Percentiles rank a stretch among this genome's conserved stretches.
phyloP scores from a whole-genome alignment of 2,113 vertebrate genomes.

The Emydura subglobosa region DNA sequence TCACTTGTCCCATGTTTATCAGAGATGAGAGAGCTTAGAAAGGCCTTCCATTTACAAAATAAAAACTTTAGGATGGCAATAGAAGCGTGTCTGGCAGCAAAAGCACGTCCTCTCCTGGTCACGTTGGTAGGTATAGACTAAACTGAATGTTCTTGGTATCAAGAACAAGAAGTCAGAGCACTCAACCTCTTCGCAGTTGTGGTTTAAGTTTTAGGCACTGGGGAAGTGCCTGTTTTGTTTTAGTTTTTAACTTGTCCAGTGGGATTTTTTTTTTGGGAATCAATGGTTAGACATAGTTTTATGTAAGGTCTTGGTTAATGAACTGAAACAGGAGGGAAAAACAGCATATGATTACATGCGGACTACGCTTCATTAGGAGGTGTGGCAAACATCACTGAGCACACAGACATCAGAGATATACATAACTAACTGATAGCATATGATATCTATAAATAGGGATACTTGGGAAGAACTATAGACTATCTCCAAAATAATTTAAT shows the following conservation, averaged over 20 bases:
- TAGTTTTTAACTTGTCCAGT: background rate
- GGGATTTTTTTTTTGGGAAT: background rate
- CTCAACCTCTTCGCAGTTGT: background rate
- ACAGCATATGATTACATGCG: background rate
- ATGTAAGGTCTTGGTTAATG: background rate
- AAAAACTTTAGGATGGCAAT: background rate
- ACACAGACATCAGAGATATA: background rate
- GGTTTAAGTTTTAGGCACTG: background rate
- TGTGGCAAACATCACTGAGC: background rate
- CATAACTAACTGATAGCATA: background rate
- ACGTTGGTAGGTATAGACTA: background rate
- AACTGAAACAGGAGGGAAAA: background rate
- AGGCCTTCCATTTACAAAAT: background rate
- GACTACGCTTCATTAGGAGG: background rate
- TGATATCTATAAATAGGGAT: background rate
- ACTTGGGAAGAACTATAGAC: background rate
- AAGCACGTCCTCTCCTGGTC: rapidly evolving
- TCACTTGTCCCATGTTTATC: rapidly evolving
- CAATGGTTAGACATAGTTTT: background rate
- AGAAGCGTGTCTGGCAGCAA: background rate
- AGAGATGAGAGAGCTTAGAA: background rate
- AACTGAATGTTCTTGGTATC: background rate
- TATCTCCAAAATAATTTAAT: background rate
- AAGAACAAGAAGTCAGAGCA: background rate
- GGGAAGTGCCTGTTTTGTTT: background rate